phyloP scores from a whole-genome alignment of 2,888 invertebrate genomes.

The Lochmaea crataegi region DNA sequence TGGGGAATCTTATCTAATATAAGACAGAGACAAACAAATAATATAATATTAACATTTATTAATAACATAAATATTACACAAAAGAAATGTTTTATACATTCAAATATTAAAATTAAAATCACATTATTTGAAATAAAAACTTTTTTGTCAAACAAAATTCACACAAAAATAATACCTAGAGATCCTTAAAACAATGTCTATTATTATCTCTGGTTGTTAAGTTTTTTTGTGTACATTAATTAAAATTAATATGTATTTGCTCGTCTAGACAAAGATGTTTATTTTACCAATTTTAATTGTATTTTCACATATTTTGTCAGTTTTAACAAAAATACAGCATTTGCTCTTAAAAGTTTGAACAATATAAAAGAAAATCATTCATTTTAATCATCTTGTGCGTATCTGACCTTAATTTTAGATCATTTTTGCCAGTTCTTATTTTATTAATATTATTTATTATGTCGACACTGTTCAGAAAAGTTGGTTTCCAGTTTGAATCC shows the following conservation, averaged over 20 bases:
- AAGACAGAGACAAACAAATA: slow-evolving; percentile 3
- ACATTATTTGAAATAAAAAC: slow-evolving; percentile 39
- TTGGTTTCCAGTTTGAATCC: no score
- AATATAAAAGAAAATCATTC: no score
- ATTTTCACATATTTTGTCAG: no score
- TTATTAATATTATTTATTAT: no score
- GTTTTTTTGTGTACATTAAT: background rate
- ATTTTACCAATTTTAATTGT: no score
- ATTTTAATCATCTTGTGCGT: no score
- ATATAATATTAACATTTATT: slow-evolving; percentile 53
- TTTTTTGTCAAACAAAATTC: background rate
- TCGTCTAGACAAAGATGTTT: no score
- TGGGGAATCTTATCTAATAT: no score
- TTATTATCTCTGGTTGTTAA: no score
- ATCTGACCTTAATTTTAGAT: background rate
- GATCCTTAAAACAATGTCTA: background rate
- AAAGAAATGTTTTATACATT: slow-evolving; percentile 48
- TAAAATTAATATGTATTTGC: background rate
- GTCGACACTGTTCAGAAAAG: no score
- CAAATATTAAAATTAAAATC: slow-evolving; percentile 50
- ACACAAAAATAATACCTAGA: slow-evolving; percentile 1
- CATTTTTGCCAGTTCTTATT: background rate
- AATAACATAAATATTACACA: slow-evolving; percentile 51
- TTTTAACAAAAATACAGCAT: no score
- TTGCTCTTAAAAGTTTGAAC: no score